Percentiles rank a stretch among this genome's conserved stretches.
Evolutionary conservation across 2,797 vertebrate species (phyloP).

Genomic region (Sebastes oblongus): DNA sequence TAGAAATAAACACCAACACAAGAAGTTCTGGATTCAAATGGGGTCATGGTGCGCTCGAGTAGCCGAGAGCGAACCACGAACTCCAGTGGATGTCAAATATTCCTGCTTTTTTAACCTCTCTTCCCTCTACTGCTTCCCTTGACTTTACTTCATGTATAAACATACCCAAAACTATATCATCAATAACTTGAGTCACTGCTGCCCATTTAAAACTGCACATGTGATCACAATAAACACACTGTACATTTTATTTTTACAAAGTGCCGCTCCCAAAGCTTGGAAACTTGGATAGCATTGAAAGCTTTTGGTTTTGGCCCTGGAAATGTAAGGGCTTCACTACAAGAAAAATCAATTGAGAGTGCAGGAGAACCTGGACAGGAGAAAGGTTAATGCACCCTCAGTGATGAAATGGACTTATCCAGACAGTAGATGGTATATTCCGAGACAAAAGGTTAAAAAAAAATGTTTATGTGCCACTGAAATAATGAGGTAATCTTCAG

Average conservation of each 20-base stretch:
- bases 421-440: slow-evolving; percentile 16
- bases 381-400: slow-evolving; percentile 21
- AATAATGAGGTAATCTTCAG: slow-evolving; percentile 25
- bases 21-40: slow-evolving; percentile 57
- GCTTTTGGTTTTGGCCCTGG: slow-evolving; percentile 35
- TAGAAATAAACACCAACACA: slow-evolving; percentile 2
- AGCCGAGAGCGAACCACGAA: slow-evolving; percentile 25
- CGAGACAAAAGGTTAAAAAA: not conserved
- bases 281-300: slow-evolving; percentile 29
- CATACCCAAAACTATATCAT: slow-evolving; percentile 13
- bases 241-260: slow-evolving; percentile 14
- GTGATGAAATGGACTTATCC: slow-evolving; percentile 21
- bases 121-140: not conserved
- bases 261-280: not conserved
- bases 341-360: slow-evolving; percentile 53
- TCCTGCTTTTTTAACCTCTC: not conserved
- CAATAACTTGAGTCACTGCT: slow-evolving; percentile 6
- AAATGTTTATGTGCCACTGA: not conserved
- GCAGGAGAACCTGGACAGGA: slow-evolving; percentile 45
- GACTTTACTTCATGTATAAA: slow-evolving; percentile 24
- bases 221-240: slow-evolving; percentile 24
- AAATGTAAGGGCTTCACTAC: slow-evolving; percentile 19
- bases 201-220: slow-evolving; percentile 39
- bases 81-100: slow-evolving; percentile 34
- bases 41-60: slow-evolving; percentile 39